These are phyloP conservation scores for Microtus montanus DNA, from an alignment of 2,113 vertebrate genomes.

Conservation along the genomic window DNA sequence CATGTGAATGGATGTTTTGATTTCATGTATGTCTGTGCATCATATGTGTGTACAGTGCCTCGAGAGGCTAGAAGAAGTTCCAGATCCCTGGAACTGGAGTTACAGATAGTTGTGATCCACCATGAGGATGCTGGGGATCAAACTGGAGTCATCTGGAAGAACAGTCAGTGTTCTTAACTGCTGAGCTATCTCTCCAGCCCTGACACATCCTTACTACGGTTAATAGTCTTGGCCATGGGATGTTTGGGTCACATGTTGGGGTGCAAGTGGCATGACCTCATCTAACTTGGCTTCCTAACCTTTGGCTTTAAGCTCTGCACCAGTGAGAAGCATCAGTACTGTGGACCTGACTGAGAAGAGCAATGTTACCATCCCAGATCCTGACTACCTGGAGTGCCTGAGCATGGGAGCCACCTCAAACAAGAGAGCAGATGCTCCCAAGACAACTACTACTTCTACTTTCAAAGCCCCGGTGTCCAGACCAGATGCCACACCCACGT, in stretches of 20 bases:
- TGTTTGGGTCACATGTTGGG: fast-evolving
- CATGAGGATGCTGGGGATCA: background rate
- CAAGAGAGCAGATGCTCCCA: slow-evolving; percentile 58
- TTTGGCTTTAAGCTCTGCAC: slow-evolving; percentile 82
- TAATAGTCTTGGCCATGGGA: background rate
- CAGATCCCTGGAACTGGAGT: background rate
- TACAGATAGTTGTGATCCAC: background rate
- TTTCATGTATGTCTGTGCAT: background rate
- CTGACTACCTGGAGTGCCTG: slow-evolving; percentile 90
- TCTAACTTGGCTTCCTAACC: background rate
- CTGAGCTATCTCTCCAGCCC: background rate
- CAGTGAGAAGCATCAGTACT: slow-evolving; percentile 87
- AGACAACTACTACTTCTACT: slow-evolving; percentile 21
- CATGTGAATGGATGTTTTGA: background rate
- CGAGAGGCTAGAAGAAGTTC: background rate
- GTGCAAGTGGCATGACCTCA: fast-evolving
- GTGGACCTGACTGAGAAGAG: slow-evolving; percentile 89
- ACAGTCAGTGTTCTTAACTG: background rate
- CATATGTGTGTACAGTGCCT: background rate
- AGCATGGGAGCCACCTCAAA: slow-evolving; percentile 69
- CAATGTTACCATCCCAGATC: slow-evolving; percentile 89
- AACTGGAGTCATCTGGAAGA: background rate
- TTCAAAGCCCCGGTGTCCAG: background rate
- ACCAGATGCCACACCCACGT: slow-evolving; percentile 21
- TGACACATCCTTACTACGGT: too few relatives aligned